Percentiles rank a stretch among this genome's conserved stretches.
These are phyloP conservation scores for Steatocranus sp. DNA, from an alignment of 2,797 vertebrate species.

Conservation along the genomic window DNA sequence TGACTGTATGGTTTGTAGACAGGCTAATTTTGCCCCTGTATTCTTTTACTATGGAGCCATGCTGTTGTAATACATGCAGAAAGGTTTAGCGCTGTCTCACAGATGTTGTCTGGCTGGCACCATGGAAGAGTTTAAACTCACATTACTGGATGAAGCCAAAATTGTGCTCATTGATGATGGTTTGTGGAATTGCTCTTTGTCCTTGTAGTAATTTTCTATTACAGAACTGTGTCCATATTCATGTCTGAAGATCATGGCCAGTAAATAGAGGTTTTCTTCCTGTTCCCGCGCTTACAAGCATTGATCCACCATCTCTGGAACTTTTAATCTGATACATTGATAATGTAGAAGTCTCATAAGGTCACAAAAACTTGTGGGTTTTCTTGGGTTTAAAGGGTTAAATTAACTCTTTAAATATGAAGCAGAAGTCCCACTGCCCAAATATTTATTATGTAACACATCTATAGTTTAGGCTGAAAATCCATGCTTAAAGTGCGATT, in stretches of 20 bases:
- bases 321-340: neutral
- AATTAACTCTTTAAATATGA: neutral
- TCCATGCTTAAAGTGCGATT: neutral
- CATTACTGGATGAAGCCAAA: neutral
- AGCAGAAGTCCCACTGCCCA: neutral
- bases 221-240: neutral
- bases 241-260: neutral
- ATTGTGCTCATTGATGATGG: neutral
- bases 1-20: neutral
- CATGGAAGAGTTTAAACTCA: neutral
- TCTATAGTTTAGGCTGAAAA: neutral
- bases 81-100: neutral
- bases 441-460: neutral
- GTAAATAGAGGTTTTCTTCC: neutral
- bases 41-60: neutral
- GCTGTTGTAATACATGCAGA: neutral
- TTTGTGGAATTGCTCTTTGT: neutral
- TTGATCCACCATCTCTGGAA: neutral
- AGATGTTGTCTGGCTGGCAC: neutral
- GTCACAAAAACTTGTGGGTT: neutral
- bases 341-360: neutral
- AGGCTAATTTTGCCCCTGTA: neutral
- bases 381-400: neutral
- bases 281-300: neutral
- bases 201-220: neutral